A percentile compares a stretch with the other conserved stretches of the same genome.
Conservation (phyloP, 2,797 vertebrate genomes). For the Coendou prehensilis region DNA sequence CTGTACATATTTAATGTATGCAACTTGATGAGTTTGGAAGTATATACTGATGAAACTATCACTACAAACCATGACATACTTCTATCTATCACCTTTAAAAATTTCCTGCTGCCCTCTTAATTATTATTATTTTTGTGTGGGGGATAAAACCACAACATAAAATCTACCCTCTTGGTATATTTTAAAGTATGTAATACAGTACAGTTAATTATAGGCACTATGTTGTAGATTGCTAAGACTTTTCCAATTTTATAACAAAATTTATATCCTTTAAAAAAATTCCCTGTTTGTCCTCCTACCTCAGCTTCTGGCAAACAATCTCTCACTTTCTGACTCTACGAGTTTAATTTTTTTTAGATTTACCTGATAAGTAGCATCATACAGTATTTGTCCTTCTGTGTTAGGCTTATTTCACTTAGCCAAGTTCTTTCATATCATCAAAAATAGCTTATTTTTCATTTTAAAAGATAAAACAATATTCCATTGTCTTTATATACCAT, state of each 20-base stretch:
- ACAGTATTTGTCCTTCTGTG: neutral
- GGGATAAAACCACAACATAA: neutral
- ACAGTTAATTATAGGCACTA: neutral
- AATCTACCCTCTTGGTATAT: neutral
- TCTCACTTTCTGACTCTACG: neutral
- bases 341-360: neutral
- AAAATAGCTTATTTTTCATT: neutral
- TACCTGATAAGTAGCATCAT: neutral
- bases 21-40: neutral
- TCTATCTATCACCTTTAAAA: neutral
- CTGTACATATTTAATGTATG: neutral
- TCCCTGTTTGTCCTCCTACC: neutral
- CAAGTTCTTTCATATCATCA: neutral
- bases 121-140: neutral
- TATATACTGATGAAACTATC: neutral
- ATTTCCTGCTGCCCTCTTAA: neutral
- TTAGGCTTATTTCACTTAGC: neutral
- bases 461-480: neutral
- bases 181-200: neutral
- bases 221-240: neutral
- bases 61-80: neutral
- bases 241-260: neutral
- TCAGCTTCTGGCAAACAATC: neutral
- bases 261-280: neutral
- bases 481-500: neutral